A percentile compares a stretch with the other conserved stretches of the same genome.
These are phyloP conservation scores for Cybosia mesomella DNA, from an alignment of 2,888 invertebrate genomes.

Conservation along the genomic window DNA sequence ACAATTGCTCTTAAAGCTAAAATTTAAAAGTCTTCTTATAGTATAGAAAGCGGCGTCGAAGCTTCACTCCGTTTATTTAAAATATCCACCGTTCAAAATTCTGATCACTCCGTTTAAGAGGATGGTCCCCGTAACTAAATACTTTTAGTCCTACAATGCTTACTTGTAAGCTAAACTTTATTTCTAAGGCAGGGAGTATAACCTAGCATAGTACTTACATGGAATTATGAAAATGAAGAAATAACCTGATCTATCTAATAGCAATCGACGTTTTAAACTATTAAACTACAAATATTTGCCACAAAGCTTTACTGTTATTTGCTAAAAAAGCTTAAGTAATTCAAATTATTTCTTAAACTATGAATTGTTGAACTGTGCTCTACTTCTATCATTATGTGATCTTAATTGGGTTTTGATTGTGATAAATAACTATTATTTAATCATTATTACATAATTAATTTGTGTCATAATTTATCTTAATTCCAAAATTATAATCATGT, in stretches of 20 bases:
- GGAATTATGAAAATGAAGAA: constrained; percentile 66
- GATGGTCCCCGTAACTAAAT: constrained; percentile 82
- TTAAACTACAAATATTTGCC: constrained; percentile 73
- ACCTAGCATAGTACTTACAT: constrained; percentile 73
- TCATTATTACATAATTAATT: constrained; percentile 59
- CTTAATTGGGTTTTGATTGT: constrained; percentile 61
- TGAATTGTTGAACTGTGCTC: constrained; percentile 78
- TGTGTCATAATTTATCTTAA: constrained; percentile 54
- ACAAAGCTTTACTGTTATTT: constrained; percentile 76
- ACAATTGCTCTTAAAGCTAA: constrained; percentile 67
- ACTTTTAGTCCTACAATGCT: constrained; percentile 69
- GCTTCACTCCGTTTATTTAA: constrained; percentile 63
- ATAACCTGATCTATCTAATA: constrained; percentile 62
- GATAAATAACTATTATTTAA: constrained; percentile 54
- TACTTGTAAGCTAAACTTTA: constrained; percentile 69
- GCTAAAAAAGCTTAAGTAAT: constrained; percentile 82
- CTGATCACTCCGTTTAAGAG: constrained; percentile 78
- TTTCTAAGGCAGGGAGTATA: constrained; percentile 77
- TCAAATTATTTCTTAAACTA: constrained; percentile 58
- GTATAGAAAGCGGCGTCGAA: constrained; percentile 72
- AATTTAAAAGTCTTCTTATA: constrained; percentile 75
- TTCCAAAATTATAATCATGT: constrained; percentile 56
- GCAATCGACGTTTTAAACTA: constrained; percentile 75
- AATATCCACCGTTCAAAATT: constrained; percentile 66
- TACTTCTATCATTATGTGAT: constrained; percentile 68